phyloP scores from a whole-genome alignment of 2,888 invertebrate genomes.

The Drosophila siamana region DNA sequence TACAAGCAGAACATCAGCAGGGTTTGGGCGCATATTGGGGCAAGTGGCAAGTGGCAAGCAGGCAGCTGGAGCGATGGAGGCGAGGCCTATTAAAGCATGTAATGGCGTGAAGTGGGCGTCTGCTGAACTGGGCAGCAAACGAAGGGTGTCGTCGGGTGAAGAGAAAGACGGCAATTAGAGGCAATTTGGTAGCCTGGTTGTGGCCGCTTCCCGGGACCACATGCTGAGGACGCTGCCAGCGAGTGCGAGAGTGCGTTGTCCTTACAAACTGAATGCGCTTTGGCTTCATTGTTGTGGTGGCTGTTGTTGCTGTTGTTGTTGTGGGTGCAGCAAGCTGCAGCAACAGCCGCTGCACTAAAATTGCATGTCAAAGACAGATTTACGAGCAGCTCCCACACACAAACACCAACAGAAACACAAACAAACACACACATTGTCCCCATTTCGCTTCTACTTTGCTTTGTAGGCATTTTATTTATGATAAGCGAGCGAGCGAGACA shows the following conservation, averaged over 20 bases:
- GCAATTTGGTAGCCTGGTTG: conserved; percentile 62
- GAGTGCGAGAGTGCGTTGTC: conserved; percentile 62
- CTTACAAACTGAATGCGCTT: conserved; percentile 65
- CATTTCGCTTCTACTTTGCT: conserved; percentile 26
- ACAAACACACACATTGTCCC: conserved; percentile 22
- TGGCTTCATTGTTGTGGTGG: conserved; percentile 35
- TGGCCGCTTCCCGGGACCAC: conserved; percentile 18
- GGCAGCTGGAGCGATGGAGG: not conserved
- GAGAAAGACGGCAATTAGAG: conserved; percentile 75
- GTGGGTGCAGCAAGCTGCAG: conserved; percentile 40
- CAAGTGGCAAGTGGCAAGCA: conserved; percentile 31
- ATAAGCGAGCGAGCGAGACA: too few relatives aligned
- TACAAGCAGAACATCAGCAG: not conserved
- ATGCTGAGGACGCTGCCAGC: conserved; percentile 12
- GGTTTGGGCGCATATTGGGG: conserved; percentile 38
- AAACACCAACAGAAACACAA: conserved; percentile 6
- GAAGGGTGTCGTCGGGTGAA: conserved; percentile 25
- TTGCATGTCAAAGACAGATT: conserved; percentile 81
- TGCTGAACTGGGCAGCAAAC: conserved; percentile 43
- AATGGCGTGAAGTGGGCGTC: conserved; percentile 75
- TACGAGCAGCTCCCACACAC: conserved; percentile 56
- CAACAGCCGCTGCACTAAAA: conserved; percentile 76
- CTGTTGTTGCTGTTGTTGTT: conserved; percentile 26
- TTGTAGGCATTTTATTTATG: conserved; percentile 50
- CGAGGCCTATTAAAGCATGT: conserved; percentile 76